phyloP scores from a whole-genome alignment of 2,113 vertebrate species.

The Tapirus terrestris region DNA sequence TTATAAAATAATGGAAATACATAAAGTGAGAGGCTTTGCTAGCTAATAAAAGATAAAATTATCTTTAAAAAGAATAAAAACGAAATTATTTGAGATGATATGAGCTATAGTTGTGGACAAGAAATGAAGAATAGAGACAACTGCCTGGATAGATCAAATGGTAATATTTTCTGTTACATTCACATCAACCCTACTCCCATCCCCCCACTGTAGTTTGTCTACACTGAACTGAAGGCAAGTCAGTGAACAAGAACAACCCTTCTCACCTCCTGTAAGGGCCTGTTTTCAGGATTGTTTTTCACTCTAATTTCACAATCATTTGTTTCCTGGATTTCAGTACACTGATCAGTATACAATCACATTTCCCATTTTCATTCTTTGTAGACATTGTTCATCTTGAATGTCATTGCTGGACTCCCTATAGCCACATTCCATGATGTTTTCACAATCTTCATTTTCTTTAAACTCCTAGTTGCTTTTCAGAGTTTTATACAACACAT shows the following conservation, averaged over 20 bases:
- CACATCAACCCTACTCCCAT: accelerated
- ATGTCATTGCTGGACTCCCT: background rate
- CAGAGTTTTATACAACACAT: background rate
- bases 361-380: background rate
- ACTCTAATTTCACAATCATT: background rate
- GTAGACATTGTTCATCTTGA: background rate
- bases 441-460: background rate
- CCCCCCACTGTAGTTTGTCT: background rate
- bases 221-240: background rate
- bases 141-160: background rate
- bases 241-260: background rate
- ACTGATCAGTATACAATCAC: background rate
- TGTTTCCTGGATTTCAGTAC: background rate
- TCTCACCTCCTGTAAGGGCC: background rate
- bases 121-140: background rate
- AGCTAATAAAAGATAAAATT: background rate
- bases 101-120: background rate
- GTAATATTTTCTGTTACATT: background rate
- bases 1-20: background rate
- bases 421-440: background rate
- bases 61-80: background rate
- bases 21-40: background rate
- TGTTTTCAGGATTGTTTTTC: background rate
- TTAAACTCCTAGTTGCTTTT: background rate
- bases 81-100: background rate